Base-by-base conservation (phyloP, 2,113 vertebrate genomes). In the Plotosus lineatus region DNA sequence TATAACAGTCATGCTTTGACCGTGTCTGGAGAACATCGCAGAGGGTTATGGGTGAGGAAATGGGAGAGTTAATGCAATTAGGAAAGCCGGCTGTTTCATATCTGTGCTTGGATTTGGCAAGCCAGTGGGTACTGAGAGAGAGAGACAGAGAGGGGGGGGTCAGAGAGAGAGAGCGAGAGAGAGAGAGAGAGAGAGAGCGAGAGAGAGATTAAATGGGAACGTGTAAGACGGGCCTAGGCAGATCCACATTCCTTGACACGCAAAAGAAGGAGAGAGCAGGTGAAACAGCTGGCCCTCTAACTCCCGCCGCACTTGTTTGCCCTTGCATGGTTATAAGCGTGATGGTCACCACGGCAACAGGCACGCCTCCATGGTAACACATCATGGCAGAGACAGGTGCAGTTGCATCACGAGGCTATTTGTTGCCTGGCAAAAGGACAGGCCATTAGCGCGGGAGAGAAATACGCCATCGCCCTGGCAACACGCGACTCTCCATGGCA, bases 391-490 rank as follows among this genome's bases (percentile, higher is more conserved):
- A 89, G 94, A 89, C 95, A 92, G 88, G 92, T 93, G 95, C 94
- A 90, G 91, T 91, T 91, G 92, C 94, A 92, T 94, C 92, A 91
- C 92, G 89, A 89, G 92, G 88, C 93, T 89, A 92, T 92, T 93
- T 93, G 92, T 93, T 94, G 94, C 92, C 92, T 92, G 94, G 92
- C 94, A 91, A 91, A 90, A 90, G 93, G 93, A 91, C 91, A 93
- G 93, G 90, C 93, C 93, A 92, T 91, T 92, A 93, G 92, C 91
- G 90, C 92, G 56, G 75, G 75, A 84, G 90, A 89, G 92, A 92
- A 91, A 91, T 91, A 92, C 85, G 87, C 91, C 86, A 93, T 95
- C 92, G 90, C 94, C 92, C 87, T 89, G 93, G 94, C 86, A 92
- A 95, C 92, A 88, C 89, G 88, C 89, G 88, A 88, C 87, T 93